These are phyloP conservation scores for Rhinolophus ferrumequinum DNA, from an alignment of 2,113 vertebrate species.

Conservation along the genomic window DNA sequence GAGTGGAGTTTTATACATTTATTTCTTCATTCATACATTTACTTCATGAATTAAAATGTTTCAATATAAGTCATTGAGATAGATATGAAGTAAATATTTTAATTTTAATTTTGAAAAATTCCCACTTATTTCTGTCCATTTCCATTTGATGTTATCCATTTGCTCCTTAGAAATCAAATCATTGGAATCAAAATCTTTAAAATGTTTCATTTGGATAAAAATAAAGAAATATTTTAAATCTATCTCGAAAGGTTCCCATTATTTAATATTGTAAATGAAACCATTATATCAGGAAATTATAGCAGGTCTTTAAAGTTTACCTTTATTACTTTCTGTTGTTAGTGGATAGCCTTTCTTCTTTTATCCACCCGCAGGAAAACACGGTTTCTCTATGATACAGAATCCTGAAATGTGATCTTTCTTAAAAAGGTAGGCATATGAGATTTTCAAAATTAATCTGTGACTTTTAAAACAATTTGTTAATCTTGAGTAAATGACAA, in stretches of 20 bases:
- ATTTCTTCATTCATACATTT: background rate
- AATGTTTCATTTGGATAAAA: background rate
- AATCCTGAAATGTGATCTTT: slow-evolving; percentile 58
- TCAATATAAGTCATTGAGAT: background rate
- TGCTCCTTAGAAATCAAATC: background rate
- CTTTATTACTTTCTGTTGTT: background rate
- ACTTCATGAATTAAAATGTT: background rate
- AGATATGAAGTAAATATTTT: background rate
- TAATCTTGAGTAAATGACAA: slow-evolving; percentile 27
- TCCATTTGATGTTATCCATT: slow-evolving; percentile 14
- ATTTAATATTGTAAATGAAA: background rate
- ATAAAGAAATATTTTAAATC: background rate
- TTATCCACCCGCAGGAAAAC: slow-evolving; percentile 29
- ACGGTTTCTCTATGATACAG: slow-evolving; percentile 51
- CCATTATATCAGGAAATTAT: background rate
- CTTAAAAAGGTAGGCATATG: slow-evolving; percentile 70
- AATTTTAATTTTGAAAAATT: slow-evolving; percentile 24
- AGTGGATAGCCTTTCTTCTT: background rate
- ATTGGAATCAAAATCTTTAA: background rate
- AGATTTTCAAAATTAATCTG: slow-evolving; percentile 26
- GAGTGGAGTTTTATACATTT: background rate
- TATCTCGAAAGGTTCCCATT: background rate
- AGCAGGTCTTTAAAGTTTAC: background rate
- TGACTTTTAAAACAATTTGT: background rate
- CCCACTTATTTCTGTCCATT: background rate